Evolutionary conservation across 2,797 vertebrate genomes (phyloP).

Genomic region (Tokudaia muenninki): DNA sequence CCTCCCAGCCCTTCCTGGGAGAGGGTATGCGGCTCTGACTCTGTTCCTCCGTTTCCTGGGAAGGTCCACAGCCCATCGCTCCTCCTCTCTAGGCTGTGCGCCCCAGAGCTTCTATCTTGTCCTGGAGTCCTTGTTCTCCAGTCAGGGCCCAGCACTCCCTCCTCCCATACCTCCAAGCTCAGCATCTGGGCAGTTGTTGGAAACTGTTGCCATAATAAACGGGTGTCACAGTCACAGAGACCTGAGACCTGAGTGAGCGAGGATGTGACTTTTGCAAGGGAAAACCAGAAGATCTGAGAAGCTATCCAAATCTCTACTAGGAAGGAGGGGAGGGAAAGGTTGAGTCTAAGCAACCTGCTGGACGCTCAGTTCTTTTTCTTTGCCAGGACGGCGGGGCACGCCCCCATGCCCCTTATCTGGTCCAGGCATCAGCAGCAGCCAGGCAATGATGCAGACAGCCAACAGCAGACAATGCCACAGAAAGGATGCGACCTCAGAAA

Average conservation of each 20-base stretch:
- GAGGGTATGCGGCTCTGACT: slow-evolving; percentile 46
- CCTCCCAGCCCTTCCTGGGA: slow-evolving; percentile 74
- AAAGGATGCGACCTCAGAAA: not conserved
- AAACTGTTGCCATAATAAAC: slow-evolving; percentile 88
- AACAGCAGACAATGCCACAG: not conserved
- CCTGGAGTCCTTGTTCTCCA: not conserved
- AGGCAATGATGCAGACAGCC: not conserved
- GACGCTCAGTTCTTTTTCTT: not conserved
- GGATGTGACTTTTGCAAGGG: not conserved
- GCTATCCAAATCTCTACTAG: not conserved
- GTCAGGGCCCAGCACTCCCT: not conserved
- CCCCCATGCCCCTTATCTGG: not conserved
- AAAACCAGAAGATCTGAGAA: not conserved
- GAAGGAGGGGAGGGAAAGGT: not conserved
- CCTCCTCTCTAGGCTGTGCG: fast-evolving
- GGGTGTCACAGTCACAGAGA: slow-evolving; percentile 61
- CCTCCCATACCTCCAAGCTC: not conserved
- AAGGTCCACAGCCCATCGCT: slow-evolving; percentile 83
- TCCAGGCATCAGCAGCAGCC: not conserved
- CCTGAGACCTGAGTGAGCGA: slow-evolving; percentile 31
- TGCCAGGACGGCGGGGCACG: not conserved
- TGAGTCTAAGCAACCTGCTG: not conserved
- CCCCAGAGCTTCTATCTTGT: not conserved
- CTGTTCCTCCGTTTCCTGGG: slow-evolving; percentile 37
- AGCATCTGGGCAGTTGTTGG: slow-evolving; percentile 77